Conservation (phyloP, 2,888 invertebrate genomes). For the Leucoma salicis region DNA sequence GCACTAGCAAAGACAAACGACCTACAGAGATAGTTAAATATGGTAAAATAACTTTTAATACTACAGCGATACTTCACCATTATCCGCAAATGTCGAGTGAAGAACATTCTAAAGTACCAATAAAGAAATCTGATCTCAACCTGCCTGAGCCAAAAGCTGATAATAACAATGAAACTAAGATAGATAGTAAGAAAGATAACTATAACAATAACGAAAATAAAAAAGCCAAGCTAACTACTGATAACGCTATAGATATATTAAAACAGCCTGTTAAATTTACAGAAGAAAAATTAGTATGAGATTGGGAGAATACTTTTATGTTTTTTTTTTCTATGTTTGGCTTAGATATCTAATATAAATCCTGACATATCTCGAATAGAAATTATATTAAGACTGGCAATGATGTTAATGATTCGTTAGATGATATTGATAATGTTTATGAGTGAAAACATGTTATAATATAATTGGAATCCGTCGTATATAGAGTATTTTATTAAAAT, state of each 20-base stretch:
- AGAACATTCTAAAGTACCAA: slow-evolving; percentile 36
- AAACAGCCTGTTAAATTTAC: slow-evolving; percentile 67
- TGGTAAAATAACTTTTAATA: slow-evolving; percentile 73
- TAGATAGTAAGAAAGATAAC: slow-evolving; percentile 44
- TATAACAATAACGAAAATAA: slow-evolving; percentile 60
- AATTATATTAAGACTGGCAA: slow-evolving; percentile 64
- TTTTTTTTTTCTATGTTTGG: no score
- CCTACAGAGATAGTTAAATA: slow-evolving; percentile 68
- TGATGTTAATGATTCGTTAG: slow-evolving; percentile 25
- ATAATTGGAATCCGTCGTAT: slow-evolving; percentile 37
- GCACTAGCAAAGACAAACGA: slow-evolving; percentile 59
- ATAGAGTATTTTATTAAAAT: slow-evolving; percentile 26
- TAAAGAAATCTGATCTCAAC: slow-evolving; percentile 61
- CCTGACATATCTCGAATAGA: slow-evolving; percentile 41
- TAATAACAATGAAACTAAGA: slow-evolving; percentile 52
- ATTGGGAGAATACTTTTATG: slow-evolving; percentile 54
- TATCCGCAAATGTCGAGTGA: slow-evolving; percentile 67
- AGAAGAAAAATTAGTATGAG: slow-evolving; percentile 78
- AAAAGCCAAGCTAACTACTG: slow-evolving; percentile 43
- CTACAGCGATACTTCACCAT: slow-evolving; percentile 73
- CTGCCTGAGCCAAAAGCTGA: slow-evolving; percentile 50
- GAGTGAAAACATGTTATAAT: slow-evolving; percentile 20
- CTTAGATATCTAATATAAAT: slow-evolving; percentile 39
- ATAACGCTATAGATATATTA: slow-evolving; percentile 42
- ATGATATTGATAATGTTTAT: slow-evolving; percentile 13